Percentiles rank a stretch among this genome's conserved stretches.
These are phyloP conservation scores for Masticophis lateralis DNA, from an alignment of 2,797 vertebrate genomes.

Conservation along the genomic window DNA sequence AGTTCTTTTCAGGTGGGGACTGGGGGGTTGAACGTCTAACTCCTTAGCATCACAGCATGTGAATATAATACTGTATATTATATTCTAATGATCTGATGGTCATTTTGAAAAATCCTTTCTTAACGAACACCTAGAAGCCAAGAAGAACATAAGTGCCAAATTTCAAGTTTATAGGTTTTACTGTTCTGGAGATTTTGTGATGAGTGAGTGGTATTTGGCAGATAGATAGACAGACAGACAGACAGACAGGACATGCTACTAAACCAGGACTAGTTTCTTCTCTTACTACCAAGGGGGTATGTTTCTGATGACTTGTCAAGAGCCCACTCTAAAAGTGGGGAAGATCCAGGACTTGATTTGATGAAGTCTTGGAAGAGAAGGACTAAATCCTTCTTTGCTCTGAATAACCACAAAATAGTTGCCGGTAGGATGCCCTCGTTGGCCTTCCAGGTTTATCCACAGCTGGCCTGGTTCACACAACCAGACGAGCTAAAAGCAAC, in stretches of 20 bases:
- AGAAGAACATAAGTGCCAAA: too few species aligned
- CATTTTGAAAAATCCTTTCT: too few species aligned
- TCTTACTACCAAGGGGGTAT: background rate
- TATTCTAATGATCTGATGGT: too few species aligned
- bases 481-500: background rate
- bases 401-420: background rate
- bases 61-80: too few species aligned
- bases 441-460: background rate
- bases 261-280: background rate
- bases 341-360: background rate
- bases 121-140: too few species aligned
- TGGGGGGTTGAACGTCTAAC: too few species aligned
- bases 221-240: too few species aligned
- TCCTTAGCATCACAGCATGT: too few species aligned
- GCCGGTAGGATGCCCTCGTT: background rate
- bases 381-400: background rate
- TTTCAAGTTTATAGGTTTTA: too few species aligned
- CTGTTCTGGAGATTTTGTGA: too few species aligned
- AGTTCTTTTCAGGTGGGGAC: too few species aligned
- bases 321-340: background rate
- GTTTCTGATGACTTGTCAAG: background rate
- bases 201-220: too few species aligned
- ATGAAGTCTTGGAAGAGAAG: background rate
- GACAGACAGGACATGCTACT: background rate
- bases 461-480: background rate